These are phyloP conservation scores for Oryctolagus cuniculus DNA, from an alignment of 2,113 vertebrate species.

Conservation along the genomic window mOryCun1.1 NC_091443.1:47009001-47009500, in stretches of 20 bases:
- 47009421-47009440: conserved; percentile 62
- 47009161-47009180: conserved; percentile 85
- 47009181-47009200: conserved; percentile 88
- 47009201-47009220: conserved; percentile 87
- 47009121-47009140: conserved; percentile 83
- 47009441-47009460: conserved; percentile 68
- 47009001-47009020: conserved; percentile 77
- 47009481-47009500: conserved; percentile 34
- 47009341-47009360: conserved; percentile 82
- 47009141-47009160: conserved; percentile 82
- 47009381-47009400: conserved; percentile 76
- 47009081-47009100: conserved; percentile 76
- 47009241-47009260: conserved; percentile 89
- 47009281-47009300: conserved; percentile 87
- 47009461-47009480: conserved; percentile 62
- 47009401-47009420: conserved; percentile 63
- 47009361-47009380: conserved; percentile 81
- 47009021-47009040: conserved; percentile 85
- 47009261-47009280: conserved; percentile 89
- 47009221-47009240: conserved; percentile 86
- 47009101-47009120: conserved; percentile 85
- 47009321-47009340: conserved; percentile 87
- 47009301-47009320: conserved; percentile 84
- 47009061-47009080: conserved; percentile 81
- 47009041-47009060: conserved; percentile 83